Base-by-base conservation (phyloP, 1,140 invertebrate genomes). In the Temnothorax nylanderi region DNA sequence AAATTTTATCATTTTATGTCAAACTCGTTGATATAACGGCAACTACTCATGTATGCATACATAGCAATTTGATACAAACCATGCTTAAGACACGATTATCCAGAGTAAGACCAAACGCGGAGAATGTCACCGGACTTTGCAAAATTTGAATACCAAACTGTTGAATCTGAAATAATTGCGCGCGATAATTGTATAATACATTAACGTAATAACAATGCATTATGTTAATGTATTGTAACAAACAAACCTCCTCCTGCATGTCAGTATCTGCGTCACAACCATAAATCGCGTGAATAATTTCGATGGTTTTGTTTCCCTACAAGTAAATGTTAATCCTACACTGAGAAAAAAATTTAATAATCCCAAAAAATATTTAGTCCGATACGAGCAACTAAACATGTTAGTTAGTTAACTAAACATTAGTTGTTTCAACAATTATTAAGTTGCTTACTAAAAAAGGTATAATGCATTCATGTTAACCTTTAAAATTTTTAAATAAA, bases 71-170 rank as follows among this genome's bases (percentile, higher is more conserved):
- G 44, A 18, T 82, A 82, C 69, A 47, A 60, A 84, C 80, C 69
- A 44, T 10, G n/a, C 3, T 84, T 62, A 84, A 21, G 1, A 84
- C 2, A 8, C n/a, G 26, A 7, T 84, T 18, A 54, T 75, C 10
- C 13, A 84, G 6, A 37, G 32, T 18, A 58, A 84, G 26, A 11
- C 80, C 80, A 26, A 41, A 67, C 2, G 44, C 60, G 0, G n/a
- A 26, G 2, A 51, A 7, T 16, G 11, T 32, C 0, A 85, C 16
- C 8, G 69, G 87, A 5, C 11, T 76, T 11, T 82, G 76, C 4
- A 85, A 81, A 10, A 90, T 56, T 77, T 90, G 88, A 26, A 89
- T 26, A 21, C 8, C 64, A 11, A 90, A 90, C 10, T 90, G 88
- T 0, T 71, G 54, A 8, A 87, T 72, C 88, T 89, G 18, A 11